A percentile compares a stretch with the other conserved stretches of the same genome.
phyloP scores from a whole-genome alignment of 92 coral and sea anemone species.

The Pocillopora meandrina region DNA sequence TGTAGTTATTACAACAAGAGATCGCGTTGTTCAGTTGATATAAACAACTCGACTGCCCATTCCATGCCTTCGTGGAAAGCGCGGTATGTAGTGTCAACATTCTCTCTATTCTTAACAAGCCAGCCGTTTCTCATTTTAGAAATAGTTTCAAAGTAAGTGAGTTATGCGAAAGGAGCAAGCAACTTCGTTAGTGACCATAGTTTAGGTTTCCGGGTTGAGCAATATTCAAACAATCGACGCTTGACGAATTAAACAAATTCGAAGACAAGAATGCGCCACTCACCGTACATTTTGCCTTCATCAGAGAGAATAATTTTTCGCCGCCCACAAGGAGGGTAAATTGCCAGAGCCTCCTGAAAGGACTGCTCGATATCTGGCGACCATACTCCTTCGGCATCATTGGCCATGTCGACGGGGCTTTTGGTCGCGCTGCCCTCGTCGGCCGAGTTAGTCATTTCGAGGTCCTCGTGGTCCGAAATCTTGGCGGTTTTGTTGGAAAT shows the following conservation, averaged over 20 bases:
- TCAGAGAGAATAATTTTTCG: conserved; percentile 97
- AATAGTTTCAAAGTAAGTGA: not conserved
- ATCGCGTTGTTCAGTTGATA: conserved; percentile 47
- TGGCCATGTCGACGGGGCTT: conserved; percentile 99
- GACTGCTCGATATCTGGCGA: conserved; percentile 99
- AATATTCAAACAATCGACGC: conserved; percentile 10
- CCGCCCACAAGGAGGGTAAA: conserved; percentile 99
- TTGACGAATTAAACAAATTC: conserved; percentile 6
- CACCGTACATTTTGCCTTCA: conserved; percentile 99
- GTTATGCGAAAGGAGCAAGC: not conserved
- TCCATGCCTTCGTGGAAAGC: conserved; percentile 30
- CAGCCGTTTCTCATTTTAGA: conserved; percentile 3
- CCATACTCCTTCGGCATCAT: conserved; percentile 99
- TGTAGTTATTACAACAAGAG: conserved; percentile 37
- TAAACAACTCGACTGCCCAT: conserved; percentile 51
- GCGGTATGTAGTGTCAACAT: conserved; percentile 38
- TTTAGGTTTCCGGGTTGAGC: conserved; percentile 47
- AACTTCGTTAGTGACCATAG: not conserved
- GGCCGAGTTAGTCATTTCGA: conserved; percentile 90
- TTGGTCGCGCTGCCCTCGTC: conserved; percentile 94
- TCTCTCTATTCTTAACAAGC: conserved; percentile 13
- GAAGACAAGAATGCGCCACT: conserved; percentile 38
- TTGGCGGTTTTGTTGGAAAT: conserved; percentile 62
- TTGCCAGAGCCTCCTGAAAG: conserved; percentile 98
- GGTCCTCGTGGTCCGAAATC: conserved; percentile 83